phyloP scores from a whole-genome alignment of 2,797 vertebrate genomes.

The Momotus momota region DNA sequence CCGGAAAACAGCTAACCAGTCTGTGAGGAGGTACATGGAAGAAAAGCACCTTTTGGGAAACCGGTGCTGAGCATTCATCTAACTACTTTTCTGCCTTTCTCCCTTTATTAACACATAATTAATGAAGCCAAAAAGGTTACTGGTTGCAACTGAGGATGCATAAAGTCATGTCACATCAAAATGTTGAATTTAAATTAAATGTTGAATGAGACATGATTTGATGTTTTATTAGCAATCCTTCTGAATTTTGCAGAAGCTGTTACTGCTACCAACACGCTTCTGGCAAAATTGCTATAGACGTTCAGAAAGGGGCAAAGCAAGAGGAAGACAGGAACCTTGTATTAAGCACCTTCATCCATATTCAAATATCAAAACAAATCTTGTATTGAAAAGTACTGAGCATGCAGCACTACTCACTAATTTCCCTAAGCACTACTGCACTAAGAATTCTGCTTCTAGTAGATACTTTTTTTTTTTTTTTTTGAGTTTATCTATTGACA shows the following conservation, averaged over 20 bases:
- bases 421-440: neutral
- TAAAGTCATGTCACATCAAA: accelerated
- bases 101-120: neutral
- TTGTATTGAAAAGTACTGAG: neutral
- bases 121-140: neutral
- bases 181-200: neutral
- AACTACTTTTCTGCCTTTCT: neutral
- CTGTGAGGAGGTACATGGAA: accelerated
- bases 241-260: neutral
- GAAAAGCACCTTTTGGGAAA: neutral
- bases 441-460: slow-evolving; percentile 11
- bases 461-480: neutral
- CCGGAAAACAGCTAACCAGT: accelerated
- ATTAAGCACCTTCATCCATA: neutral
- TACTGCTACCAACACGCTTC: neutral
- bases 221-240: neutral
- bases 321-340: neutral
- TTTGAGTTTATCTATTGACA: neutral
- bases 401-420: neutral
- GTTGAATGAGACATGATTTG: neutral
- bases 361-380: neutral
- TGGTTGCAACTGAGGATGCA: neutral
- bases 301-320: neutral
- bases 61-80: neutral
- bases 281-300: neutral